A percentile compares a stretch with the other conserved stretches of the same genome.
Conservation (phyloP, 2,797 vertebrate species). For the Pseudomugil tenellus region DNA sequence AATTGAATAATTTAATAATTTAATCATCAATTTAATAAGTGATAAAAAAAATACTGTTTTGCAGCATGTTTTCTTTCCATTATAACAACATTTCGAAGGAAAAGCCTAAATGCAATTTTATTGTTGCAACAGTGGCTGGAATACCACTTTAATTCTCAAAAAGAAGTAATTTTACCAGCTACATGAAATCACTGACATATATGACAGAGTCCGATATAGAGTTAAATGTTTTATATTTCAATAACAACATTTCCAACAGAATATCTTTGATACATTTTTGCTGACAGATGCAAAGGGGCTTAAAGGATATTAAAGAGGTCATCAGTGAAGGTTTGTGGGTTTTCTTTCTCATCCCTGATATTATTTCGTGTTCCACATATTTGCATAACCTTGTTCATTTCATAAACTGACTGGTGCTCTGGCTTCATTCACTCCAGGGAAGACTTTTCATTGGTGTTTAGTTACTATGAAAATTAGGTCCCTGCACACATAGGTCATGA, state of each 20-base stretch:
- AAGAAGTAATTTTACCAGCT: slow-evolving; percentile 29
- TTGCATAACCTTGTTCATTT: slow-evolving; percentile 62
- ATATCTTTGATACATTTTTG: slow-evolving; percentile 47
- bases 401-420: slow-evolving; percentile 64
- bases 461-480: slow-evolving; percentile 76
- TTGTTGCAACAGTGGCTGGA: not conserved
- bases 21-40: too few species aligned
- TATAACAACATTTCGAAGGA: slow-evolving; percentile 23
- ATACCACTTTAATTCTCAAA: slow-evolving; percentile 29
- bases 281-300: slow-evolving; percentile 51
- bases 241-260: slow-evolving; percentile 24
- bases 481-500: slow-evolving; percentile 75
- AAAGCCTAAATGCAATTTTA: slow-evolving; percentile 31
- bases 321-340: slow-evolving; percentile 52
- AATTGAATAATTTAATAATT: too few species aligned
- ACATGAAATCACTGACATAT: slow-evolving; percentile 31
- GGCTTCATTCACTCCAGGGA: slow-evolving; percentile 71
- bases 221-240: not conserved
- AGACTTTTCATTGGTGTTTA: slow-evolving; percentile 73
- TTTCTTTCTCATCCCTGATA: slow-evolving; percentile 63
- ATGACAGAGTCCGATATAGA: slow-evolving; percentile 17
- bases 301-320: slow-evolving; percentile 65
- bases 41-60: not conserved
- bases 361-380: slow-evolving; percentile 70
- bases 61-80: slow-evolving; percentile 22